Evolutionary conservation across 2,797 vertebrate genomes (phyloP).

Genomic region (Capromys pilorides): DNA sequence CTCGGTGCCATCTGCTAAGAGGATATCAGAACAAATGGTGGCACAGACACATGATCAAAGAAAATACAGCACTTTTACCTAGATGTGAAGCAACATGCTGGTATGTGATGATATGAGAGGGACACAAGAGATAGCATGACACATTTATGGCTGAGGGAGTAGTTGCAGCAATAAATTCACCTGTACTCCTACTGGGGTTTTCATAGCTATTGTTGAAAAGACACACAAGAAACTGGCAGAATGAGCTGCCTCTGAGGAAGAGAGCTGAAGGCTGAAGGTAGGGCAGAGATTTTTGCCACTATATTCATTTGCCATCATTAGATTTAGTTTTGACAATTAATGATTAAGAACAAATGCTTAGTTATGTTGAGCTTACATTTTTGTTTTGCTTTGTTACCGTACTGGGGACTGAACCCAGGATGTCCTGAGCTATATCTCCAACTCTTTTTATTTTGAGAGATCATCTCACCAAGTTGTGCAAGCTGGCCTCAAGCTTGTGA

Average conservation of each 20-base stretch:
- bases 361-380: not conserved
- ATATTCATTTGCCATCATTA: not conserved
- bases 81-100: not conserved
- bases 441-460: not conserved
- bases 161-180: not conserved
- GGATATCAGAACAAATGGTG: not conserved
- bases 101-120: not conserved
- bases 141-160: not conserved
- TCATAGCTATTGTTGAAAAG: not conserved
- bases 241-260: not conserved
- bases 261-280: not conserved
- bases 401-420: not conserved
- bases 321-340: not conserved
- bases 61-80: not conserved
- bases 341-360: not conserved
- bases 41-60: not conserved
- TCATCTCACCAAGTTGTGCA: not conserved
- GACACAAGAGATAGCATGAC: not conserved
- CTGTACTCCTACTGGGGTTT: not conserved
- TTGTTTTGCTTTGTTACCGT: not conserved
- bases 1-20: not conserved
- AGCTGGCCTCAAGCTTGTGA: not conserved
- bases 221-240: not conserved
- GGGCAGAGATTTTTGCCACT: not conserved
- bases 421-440: not conserved